These are phyloP conservation scores for Pachycephala philippinensis DNA, from an alignment of 2,113 vertebrate species.

Conservation along the genomic window DNA sequence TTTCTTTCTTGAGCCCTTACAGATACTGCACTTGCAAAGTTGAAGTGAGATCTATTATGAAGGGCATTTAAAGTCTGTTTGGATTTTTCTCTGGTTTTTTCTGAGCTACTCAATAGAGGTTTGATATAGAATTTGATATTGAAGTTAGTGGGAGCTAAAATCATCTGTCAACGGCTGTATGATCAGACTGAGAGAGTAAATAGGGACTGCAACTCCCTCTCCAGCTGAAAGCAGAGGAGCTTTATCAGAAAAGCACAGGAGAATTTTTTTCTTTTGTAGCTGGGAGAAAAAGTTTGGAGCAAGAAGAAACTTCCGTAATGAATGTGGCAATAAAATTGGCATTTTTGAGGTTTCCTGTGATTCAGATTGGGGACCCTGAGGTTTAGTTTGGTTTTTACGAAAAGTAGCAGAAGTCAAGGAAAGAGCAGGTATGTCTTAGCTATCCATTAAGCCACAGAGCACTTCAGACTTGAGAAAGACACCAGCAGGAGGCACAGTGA, in stretches of 20 bases:
- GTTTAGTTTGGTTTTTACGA: not conserved
- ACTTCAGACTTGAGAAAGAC: not conserved
- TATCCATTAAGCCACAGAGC: not conserved
- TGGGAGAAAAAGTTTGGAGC: not conserved
- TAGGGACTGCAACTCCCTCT: not conserved
- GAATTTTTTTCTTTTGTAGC: not conserved
- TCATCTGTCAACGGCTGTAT: not conserved
- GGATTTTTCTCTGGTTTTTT: not conserved
- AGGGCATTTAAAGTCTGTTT: not conserved
- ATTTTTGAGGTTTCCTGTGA: not conserved
- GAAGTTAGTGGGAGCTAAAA: not conserved
- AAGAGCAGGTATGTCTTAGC: not conserved
- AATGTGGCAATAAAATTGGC: not conserved
- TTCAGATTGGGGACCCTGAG: fast-evolving
- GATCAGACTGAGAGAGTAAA: not conserved
- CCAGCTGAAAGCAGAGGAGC: not conserved
- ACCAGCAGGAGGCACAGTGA: not conserved
- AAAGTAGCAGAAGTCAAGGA: not conserved
- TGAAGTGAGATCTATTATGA: not conserved
- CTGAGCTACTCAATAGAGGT: not conserved
- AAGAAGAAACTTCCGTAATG: not conserved
- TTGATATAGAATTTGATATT: not conserved
- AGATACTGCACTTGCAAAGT: not conserved
- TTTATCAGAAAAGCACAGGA: not conserved
- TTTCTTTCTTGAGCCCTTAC: not conserved